Evolutionary conservation across 2,888 invertebrate genomes (phyloP), one percentile per base, ranked within the genome.

Genomic region (Iselma pallidipennis): DNA sequence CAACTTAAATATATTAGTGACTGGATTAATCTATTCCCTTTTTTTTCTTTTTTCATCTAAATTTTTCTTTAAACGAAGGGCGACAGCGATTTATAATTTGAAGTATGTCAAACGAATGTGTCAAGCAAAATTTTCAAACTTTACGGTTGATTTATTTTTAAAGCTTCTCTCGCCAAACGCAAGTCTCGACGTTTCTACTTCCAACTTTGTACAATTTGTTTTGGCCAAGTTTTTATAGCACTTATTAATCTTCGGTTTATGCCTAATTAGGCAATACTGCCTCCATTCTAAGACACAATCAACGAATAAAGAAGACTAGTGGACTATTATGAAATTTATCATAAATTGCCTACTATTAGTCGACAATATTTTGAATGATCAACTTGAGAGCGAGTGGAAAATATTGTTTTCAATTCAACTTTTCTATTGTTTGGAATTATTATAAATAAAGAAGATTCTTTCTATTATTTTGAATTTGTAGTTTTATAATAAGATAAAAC

Each of bases 201-300:
- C 55, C 25, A 55, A 59, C 55, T 59, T 59, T 49, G 52, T 56
- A 55, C 60, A 56, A 60, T 60, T 60, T 60, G 55, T 60, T 60
- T 60, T 54, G 60, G 48, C 28, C 12, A 60, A 55, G 55, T 60
- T 60, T 60, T 51, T 51, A 52, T 55, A 48, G 23, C 60, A 53
- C 59, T 59, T 60, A 56, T 60, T 60, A 60, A 60, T 60, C 60
- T 60, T 50, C 55, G 51, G 55, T 60, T 60, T 49, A 56, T 60
- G 54, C 60, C 48, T 48, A 60, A 50, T 50, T 50, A 50, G 23
- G 23, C 29, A 50, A 50, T 50, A 25, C 10, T 29, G 19, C 50
- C 29, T 25, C n/a, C 9, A 6, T 4, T 9, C 7, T 9, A 0
- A 9, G 37, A 37, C 7, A 37, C 37, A 16, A 37, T 37, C 37